Base-by-base conservation (phyloP, 2,888 invertebrate genomes). In the Pollenia labialis region DNA sequence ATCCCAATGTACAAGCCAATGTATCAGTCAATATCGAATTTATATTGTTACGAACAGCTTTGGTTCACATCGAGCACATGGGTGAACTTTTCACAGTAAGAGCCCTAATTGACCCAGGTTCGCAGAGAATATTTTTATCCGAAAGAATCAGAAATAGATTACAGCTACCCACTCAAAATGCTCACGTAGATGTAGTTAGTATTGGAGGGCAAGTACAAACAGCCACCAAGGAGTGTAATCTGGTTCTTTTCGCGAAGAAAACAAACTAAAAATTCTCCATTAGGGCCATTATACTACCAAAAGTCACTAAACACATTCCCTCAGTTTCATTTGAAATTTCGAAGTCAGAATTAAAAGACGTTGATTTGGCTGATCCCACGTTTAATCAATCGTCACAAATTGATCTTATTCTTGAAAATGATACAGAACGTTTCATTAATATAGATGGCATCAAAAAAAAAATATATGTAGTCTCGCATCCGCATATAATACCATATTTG, bases 71-170 rank as follows among this genome's bases (percentile, higher is more conserved):
- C n/a, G 0, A 42, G 2, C 82, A 82, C 60, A 46, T 18, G 18
- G 18, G 18, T 18, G 18, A 18, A 18, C 18, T 18, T 18, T 18
- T 18, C 18, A 18, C 18, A 12, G n/a, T 69, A 4, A 46, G 82
- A 42, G 82, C 82, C 7, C 16, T 82, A 4, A 82, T 82, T 14
- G 82, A 82, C 32, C 75, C 69, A n/a, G 82, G 76, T n/a, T 82
- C 82, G 1, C 66, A 82, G 46, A 69, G 52, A 54, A 68, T 75
- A 0, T 77, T 83, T 6, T 4, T 83, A 9, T 50, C 71, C 4
- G 64, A 72, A 9, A 77, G 40, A 14, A 18, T 81, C 42, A 11
- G 10, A 23, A 72, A 72, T 1, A 40, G 50, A 4, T 44, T 77
- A n/a, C 6, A 48, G 12, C 7, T 56, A 18, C 12, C 23, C 10